phyloP scores from a whole-genome alignment of 2,888 invertebrate genomes.

The Augochlorella aurata region DNA sequence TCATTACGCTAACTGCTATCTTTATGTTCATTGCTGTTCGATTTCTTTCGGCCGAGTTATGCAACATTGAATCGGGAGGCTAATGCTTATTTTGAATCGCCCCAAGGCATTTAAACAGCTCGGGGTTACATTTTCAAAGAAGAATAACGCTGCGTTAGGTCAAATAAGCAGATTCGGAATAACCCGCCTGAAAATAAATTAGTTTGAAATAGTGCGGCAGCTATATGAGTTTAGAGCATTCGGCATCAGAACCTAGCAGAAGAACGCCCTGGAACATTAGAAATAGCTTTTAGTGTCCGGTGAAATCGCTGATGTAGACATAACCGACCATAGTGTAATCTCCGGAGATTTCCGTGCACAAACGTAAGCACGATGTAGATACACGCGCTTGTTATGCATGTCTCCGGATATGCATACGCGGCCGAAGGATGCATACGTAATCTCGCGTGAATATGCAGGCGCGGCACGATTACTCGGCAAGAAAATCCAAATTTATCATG shows the following conservation, averaged over 20 bases:
- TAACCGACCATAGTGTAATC: constrained; percentile 33
- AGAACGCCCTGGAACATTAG: neutral
- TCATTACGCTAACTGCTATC: too few species aligned
- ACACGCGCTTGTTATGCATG: constrained; percentile 47
- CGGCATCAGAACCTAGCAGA: too few species aligned
- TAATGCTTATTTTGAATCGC: too few species aligned
- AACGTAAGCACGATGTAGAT: constrained; percentile 39
- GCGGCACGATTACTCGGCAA: constrained; percentile 38
- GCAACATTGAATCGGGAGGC: too few species aligned
- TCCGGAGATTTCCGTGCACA: constrained; percentile 37
- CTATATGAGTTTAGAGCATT: neutral
- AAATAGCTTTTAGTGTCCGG: neutral
- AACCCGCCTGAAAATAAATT: neutral
- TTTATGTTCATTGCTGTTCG: too few species aligned
- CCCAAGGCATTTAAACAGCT: too few species aligned
- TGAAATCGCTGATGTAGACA: constrained; percentile 31
- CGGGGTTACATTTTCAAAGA: too few species aligned
- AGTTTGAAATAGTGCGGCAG: neutral
- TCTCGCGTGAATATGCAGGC: constrained; percentile 53
- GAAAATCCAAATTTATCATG: constrained; percentile 35
- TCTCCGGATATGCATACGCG: constrained; percentile 43
- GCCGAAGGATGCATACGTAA: constrained; percentile 57
- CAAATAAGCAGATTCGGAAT: too few species aligned
- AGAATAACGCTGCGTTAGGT: too few species aligned
- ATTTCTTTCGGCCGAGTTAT: too few species aligned